Base-by-base conservation (phyloP, 2,113 vertebrate genomes). In the Rhabdornis inornatus region DNA sequence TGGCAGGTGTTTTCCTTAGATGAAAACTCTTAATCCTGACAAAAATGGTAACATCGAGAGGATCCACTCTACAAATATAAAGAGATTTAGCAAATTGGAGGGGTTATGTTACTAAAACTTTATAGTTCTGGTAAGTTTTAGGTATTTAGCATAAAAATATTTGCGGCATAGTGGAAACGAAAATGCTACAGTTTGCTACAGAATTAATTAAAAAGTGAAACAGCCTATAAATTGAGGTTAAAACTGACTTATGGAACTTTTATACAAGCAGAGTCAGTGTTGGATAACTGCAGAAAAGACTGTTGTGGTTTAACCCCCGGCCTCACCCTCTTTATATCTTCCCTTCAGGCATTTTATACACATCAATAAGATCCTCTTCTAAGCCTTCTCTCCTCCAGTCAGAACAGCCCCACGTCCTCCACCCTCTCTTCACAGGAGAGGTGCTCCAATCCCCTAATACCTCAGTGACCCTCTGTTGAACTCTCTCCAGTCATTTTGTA, bases 151-250 rank as follows among this genome's bases (percentile, higher is more conserved):
- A 65, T 53, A 61, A 90, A 89, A 79, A 40, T 68, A 68, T 80
- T 91, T 76, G 79, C 49, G 56, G 14, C 7, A 18, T 49, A 70
- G 15, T 61, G 49, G 59, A 82, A 84, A 63, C 28, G 3, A 78
- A 89, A 87, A 83, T 64, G 40, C 45, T 68, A 45, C 31, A 19
- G 10, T 79, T 95, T 83, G 17, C 28, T 76, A 49, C 47, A 71
- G 35, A 96, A 82, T 22, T 81, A 57, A 91, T 55, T 70, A 39
- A 83, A 82, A 91, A 50, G 16, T 45, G 31, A 83, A 83, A 53
- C 35, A 81, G 47, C 17, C 65, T 68, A 4, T 37, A 87, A 83
- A 1, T 5, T 91, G 44, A 85, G 33, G 44, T 71, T 56, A 60
- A 93, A 90, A 75, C 16, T 47, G 57, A 68, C 4, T 71, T 71